Evolutionary conservation across 2,888 invertebrate genomes (phyloP).

Genomic region (Cantharis rustica): DNA sequence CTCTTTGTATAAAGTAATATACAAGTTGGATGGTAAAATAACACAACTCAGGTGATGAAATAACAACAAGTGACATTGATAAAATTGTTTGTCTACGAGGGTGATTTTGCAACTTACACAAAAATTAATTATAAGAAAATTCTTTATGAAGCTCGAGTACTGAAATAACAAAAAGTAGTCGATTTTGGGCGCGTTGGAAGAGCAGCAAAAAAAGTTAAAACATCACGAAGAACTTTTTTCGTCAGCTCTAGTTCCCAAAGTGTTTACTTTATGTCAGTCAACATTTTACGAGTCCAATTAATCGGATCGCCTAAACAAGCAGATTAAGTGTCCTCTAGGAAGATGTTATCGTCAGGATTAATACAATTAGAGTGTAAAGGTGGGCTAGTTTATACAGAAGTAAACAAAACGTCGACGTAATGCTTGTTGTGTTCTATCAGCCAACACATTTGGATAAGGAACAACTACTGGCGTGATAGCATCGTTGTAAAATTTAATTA

Average conservation of each 20-base stretch:
- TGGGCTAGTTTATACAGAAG: not conserved
- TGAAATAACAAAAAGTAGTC: not conserved
- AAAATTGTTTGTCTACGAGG: not conserved
- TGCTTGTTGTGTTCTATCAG: not conserved
- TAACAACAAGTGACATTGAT: not conserved
- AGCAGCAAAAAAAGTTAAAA: not conserved
- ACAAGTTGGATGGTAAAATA: not conserved
- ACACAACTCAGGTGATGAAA: not conserved
- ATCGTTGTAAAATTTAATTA: not conserved
- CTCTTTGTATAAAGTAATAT: not conserved
- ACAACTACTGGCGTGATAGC: not conserved
- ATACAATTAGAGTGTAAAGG: constrained; percentile 15
- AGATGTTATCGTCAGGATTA: constrained; percentile 8
- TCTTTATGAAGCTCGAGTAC: not conserved
- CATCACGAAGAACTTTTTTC: not conserved
- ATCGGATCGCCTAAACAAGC: constrained; percentile 15
- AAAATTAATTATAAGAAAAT: not conserved
- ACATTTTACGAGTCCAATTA: constrained; percentile 12
- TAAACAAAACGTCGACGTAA: not conserved
- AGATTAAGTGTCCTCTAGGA: constrained; percentile 7
- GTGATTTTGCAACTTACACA: not conserved
- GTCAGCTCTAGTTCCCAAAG: not conserved
- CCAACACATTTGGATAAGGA: not conserved
- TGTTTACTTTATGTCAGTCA: constrained; percentile 4
- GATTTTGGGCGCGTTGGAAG: not conserved